A percentile compares a stretch with the other conserved stretches of the same genome.
phyloP scores from a whole-genome alignment of 2,113 vertebrate genomes.

The Stomatorhinus ivindoensis region DNA sequence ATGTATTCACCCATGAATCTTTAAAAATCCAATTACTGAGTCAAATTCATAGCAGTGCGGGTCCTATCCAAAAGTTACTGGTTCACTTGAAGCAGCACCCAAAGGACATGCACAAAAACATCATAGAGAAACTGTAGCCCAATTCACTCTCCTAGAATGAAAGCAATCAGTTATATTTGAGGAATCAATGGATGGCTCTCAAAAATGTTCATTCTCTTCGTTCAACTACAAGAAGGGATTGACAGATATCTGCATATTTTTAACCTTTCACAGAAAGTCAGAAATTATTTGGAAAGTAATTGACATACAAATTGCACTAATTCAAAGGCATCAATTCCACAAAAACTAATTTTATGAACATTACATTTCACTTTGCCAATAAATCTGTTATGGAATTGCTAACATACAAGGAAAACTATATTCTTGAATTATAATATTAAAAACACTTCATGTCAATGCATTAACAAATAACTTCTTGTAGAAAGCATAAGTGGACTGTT shows the following conservation, averaged over 20 bases:
- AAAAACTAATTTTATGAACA: background rate
- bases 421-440: background rate
- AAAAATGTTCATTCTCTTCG: background rate
- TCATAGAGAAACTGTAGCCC: background rate
- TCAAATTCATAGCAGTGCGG: background rate
- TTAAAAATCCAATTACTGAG: background rate
- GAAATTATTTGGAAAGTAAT: background rate
- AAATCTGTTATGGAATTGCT: background rate
- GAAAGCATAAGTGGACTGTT: background rate
- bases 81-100: background rate
- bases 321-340: background rate
- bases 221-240: background rate
- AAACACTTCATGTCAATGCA: background rate
- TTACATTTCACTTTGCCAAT: background rate
- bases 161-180: background rate
- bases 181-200: background rate
- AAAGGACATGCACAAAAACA: background rate
- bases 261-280: background rate
- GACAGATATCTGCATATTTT: background rate
- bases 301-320: background rate
- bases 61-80: background rate
- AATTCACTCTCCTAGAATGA: background rate
- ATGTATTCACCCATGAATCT: background rate
- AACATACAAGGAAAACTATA: background rate
- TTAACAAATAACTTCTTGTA: background rate